phyloP scores from a whole-genome alignment of 2,888 invertebrate genomes.

The Pilophorus perplexus region DNA sequence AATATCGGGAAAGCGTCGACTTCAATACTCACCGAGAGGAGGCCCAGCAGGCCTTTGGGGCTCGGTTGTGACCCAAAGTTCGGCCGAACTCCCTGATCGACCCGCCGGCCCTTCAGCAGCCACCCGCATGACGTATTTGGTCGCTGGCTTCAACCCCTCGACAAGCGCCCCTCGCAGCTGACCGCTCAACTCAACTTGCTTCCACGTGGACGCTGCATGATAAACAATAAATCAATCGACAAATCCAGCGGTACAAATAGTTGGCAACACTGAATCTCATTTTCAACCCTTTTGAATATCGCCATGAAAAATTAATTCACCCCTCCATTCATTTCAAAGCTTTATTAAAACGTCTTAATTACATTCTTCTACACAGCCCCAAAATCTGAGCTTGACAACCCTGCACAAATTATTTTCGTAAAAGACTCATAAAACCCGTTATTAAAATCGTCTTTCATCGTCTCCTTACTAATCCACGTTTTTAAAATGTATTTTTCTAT shows the following conservation, averaged over 20 bases:
- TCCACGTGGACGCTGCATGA: constrained; percentile 58
- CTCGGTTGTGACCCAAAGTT: constrained; percentile 64
- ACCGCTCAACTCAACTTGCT: constrained; percentile 64
- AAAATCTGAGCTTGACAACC: no score
- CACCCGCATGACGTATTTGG: constrained; percentile 67
- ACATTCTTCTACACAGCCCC: no score
- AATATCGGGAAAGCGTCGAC: no score
- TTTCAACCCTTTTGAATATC: no score
- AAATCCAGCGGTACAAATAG: neutral
- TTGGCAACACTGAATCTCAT: neutral
- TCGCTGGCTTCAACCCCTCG: constrained; percentile 69
- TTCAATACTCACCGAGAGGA: constrained; percentile 55
- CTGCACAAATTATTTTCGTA: no score
- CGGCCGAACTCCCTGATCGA: constrained; percentile 64
- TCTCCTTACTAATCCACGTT: no score
- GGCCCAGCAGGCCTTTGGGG: constrained; percentile 70
- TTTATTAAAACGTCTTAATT: no score
- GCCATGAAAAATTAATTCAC: no score
- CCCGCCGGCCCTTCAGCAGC: constrained; percentile 71
- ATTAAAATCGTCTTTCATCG: no score
- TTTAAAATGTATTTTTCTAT: no score
- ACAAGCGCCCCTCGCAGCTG: constrained; percentile 65
- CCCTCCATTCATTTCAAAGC: no score
- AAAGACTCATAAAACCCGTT: no score
- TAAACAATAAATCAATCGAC: neutral